These are phyloP conservation scores for Trachelus troglodyta DNA, from an alignment of 2,888 invertebrate genomes.

Conservation along the genomic window DNA sequence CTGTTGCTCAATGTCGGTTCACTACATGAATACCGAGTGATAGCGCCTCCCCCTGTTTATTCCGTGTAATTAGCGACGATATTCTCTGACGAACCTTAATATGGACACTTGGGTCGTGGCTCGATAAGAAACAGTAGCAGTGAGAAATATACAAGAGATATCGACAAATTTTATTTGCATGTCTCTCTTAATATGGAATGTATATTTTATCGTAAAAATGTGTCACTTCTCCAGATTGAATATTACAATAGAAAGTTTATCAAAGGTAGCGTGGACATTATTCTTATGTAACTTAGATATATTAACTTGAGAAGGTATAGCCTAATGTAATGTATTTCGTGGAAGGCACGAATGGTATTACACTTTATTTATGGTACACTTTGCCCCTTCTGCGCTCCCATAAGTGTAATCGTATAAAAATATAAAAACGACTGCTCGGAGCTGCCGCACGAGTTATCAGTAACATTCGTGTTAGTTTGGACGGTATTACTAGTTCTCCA, in stretches of 20 bases:
- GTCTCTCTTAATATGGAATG: not conserved
- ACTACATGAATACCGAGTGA: not conserved
- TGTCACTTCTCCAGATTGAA: not conserved
- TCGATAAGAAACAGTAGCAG: not conserved
- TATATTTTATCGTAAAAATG: not conserved
- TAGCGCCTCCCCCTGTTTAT: not conserved
- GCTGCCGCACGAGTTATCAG: not conserved
- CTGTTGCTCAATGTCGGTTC: not conserved
- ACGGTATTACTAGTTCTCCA: not conserved
- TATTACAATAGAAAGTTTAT: not conserved
- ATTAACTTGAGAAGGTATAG: not conserved
- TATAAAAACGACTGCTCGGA: not conserved
- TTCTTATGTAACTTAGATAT: not conserved
- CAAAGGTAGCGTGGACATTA: not conserved
- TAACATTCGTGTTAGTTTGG: not conserved
- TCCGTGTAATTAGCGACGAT: not conserved
- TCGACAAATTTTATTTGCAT: not conserved
- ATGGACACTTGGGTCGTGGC: not conserved
- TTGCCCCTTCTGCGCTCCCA: not conserved
- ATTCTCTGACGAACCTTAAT: not conserved
- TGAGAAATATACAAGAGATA: not conserved
- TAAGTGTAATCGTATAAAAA: conserved; percentile 3
- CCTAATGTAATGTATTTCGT: not conserved
- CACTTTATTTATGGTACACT: not conserved
- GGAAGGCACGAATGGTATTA: not conserved